These are phyloP conservation scores for Ostrea edulis DNA, from an alignment of 1,140 invertebrate genomes.

Conservation along the genomic window DNA sequence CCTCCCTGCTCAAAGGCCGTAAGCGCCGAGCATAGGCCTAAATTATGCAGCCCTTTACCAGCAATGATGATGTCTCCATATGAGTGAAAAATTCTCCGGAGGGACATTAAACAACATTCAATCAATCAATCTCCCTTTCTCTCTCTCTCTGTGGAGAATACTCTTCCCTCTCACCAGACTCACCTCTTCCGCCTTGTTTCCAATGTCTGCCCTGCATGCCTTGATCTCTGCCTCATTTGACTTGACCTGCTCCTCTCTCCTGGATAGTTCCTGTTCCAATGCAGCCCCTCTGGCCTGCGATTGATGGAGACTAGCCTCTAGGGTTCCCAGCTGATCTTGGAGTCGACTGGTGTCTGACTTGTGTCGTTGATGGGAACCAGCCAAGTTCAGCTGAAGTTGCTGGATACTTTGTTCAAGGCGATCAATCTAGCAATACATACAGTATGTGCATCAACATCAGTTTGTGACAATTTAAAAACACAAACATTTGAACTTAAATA, in stretches of 20 bases:
- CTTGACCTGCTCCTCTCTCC: conserved; percentile 72
- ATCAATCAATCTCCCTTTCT: neutral
- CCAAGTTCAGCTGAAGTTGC: conserved; percentile 76
- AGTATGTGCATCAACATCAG: neutral
- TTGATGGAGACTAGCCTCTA: conserved; percentile 68
- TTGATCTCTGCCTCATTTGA: conserved; percentile 72
- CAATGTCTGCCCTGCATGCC: conserved; percentile 68
- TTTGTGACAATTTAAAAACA: neutral
- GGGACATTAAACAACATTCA: too few species aligned
- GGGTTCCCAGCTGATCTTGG: conserved; percentile 67
- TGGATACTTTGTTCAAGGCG: conserved; percentile 74
- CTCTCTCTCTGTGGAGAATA: neutral
- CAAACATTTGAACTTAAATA: neutral
- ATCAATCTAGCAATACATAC: conserved; percentile 66
- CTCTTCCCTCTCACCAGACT: neutral
- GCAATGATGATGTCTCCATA: too few species aligned
- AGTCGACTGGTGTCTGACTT: conserved; percentile 72
- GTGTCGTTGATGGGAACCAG: conserved; percentile 74
- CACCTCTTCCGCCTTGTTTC: conserved; percentile 72
- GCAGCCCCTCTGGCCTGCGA: conserved; percentile 62
- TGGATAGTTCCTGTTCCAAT: conserved; percentile 68
- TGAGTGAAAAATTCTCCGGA: too few species aligned
- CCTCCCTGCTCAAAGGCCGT: too few species aligned
- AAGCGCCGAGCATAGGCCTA: too few species aligned
- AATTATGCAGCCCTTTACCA: too few species aligned